Evolutionary conservation across 2,113 vertebrate species (phyloP), one percentile per base, ranked within the genome.

Genomic region (Paracanthobrama guichenoti): DNA sequence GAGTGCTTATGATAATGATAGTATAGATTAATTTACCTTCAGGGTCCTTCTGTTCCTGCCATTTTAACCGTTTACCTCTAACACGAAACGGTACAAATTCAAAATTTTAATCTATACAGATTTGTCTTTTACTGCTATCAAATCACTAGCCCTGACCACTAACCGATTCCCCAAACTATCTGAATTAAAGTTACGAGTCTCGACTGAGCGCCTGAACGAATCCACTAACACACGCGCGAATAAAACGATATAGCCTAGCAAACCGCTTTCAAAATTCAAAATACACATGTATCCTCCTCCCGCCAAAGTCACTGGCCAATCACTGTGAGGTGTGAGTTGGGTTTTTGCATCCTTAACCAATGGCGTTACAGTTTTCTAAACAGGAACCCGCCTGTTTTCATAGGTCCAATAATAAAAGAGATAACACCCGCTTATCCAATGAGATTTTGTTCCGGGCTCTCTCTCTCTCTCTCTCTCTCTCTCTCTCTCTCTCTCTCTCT

Each of bases 21-120:
- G 18, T 13, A 5, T 8, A 66, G 1, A 26, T 44, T 57, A 67
- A 82, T 8, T 59, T 94, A 94, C 94, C 92, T 93, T 94, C 35
- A 95, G 74, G 94, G 93, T 85, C 42, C 85, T 20, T 92, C 91
- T 2, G 89, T 24, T 62, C 26, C 14, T 50, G 77, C 88, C 91
- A 93, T 94, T 87, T 1, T 92, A 53, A 18, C 79, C 5, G 84
- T 83, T 53, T 11, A 59, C 11, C n/a, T 39, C 42, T 39, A 11
- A 0, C 31, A 3, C 16, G 44, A 46, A 20, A 24, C 26, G 12
- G 3, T 69, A 20, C 11, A 3, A 20, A 81, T 44, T 5, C 12
- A 67, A n/a, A n/a, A 55, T 6, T n/a, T 6, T 9, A 79, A 62
- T 2, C 14, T 14, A 44, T 26, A 44, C 39, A 11, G 7, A 59